phyloP scores from a whole-genome alignment of 1,140 invertebrate species.

The Samia ricini region DNA sequence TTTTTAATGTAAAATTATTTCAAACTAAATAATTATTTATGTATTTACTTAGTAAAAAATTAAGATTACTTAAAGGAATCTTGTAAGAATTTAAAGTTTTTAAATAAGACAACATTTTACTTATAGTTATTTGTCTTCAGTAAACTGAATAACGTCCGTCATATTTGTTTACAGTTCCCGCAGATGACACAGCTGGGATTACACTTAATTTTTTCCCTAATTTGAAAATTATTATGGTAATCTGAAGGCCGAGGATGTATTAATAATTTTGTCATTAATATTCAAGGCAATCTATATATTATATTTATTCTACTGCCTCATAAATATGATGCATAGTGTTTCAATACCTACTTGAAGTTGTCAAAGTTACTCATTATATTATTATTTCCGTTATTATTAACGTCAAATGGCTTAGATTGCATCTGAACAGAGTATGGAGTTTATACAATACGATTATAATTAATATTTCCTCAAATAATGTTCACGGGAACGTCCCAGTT shows the following conservation, averaged over 20 bases:
- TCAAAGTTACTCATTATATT: slow-evolving; percentile 4
- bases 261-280: not conserved
- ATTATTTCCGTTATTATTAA: no score
- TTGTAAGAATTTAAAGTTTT: no score
- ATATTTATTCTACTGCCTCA: not conserved
- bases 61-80: no score
- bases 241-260: slow-evolving; percentile 6
- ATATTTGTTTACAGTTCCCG: not conserved
- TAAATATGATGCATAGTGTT: not conserved
- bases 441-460: no score
- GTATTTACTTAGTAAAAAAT: no score
- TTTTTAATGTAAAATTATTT: no score
- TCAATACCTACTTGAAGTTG: slow-evolving; percentile 3
- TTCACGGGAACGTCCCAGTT: no score
- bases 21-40: no score
- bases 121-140: no score
- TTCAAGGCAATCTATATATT: not conserved
- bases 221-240: not conserved
- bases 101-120: no score
- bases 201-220: not conserved
- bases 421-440: no score
- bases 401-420: not conserved
- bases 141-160: not conserved
- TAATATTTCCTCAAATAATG: no score
- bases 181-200: not conserved